phyloP scores from a whole-genome alignment of 2,888 invertebrate genomes.

The Caenorhabditis panamensis region DNA sequence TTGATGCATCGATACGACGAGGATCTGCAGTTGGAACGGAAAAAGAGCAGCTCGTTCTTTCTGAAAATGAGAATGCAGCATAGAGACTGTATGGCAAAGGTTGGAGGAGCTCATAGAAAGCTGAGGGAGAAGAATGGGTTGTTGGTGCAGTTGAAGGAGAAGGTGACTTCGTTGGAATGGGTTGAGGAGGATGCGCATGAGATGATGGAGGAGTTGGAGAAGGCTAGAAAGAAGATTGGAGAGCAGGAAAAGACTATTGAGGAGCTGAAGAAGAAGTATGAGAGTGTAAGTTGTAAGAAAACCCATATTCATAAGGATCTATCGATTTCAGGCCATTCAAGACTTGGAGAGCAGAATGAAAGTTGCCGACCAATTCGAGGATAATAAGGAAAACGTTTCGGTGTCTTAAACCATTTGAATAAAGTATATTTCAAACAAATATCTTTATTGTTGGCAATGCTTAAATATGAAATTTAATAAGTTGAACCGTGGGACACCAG shows the following conservation, averaged over 20 bases:
- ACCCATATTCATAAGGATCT: too few relatives aligned
- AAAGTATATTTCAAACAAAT: conserved; percentile 13
- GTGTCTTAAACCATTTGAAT: too few relatives aligned
- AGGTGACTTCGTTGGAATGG: conserved; percentile 32
- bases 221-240: not conserved
- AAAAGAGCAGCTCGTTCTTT: not conserved
- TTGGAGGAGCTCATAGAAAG: conserved; percentile 33
- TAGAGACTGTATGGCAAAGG: conserved; percentile 19
- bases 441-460: conserved; percentile 25
- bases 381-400: too few relatives aligned
- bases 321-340: not conserved
- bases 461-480: conserved; percentile 2
- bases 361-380: too few relatives aligned
- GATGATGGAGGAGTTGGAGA: conserved; percentile 15
- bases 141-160: conserved; percentile 7
- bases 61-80: conserved; percentile 30
- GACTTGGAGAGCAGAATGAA: too few relatives aligned
- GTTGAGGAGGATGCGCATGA: conserved; percentile 32
- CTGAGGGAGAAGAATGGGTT: conserved; percentile 15
- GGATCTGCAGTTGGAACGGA: conserved; percentile 19
- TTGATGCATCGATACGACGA: conserved; percentile 11
- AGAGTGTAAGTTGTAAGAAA: too few relatives aligned
- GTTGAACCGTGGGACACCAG: conserved; percentile 61
- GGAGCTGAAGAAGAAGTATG: not conserved
- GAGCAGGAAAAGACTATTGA: not conserved